A percentile compares a stretch with the other conserved stretches of the same genome.
Conservation (phyloP, 2,888 invertebrate species). For the Pinctada fucata region DNA sequence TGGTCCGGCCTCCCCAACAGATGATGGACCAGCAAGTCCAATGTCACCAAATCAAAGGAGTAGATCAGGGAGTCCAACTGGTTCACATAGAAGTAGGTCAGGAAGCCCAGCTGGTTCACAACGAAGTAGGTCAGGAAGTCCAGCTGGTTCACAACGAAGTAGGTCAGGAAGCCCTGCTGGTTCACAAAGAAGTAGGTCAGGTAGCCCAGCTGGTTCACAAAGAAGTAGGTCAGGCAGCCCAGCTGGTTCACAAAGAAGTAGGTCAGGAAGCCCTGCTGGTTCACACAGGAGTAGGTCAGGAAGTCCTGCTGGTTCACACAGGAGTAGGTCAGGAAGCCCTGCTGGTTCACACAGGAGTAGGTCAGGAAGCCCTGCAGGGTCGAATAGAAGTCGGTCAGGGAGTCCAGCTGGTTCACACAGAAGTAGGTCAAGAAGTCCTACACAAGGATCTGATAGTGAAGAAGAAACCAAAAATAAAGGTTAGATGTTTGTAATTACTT, state of each 20-base stretch:
- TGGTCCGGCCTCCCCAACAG: slow-evolving; percentile 28
- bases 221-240: slow-evolving; percentile 38
- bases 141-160: slow-evolving; percentile 36
- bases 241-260: slow-evolving; percentile 30
- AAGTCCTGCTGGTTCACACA: slow-evolving; percentile 29
- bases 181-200: slow-evolving; percentile 39
- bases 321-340: slow-evolving; percentile 44
- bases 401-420: slow-evolving; percentile 24
- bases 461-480: slow-evolving; percentile 40
- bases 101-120: slow-evolving; percentile 41
- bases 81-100: slow-evolving; percentile 38
- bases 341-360: slow-evolving; percentile 37
- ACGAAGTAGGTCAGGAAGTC: slow-evolving; percentile 41
- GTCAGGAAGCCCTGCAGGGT: slow-evolving; percentile 33
- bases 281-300: slow-evolving; percentile 34
- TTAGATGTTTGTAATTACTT: neutral
- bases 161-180: slow-evolving; percentile 44
- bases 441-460: slow-evolving; percentile 41
- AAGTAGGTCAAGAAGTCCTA: slow-evolving; percentile 38
- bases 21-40: slow-evolving; percentile 15
- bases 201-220: slow-evolving; percentile 39
- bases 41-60: slow-evolving; percentile 32
- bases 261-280: slow-evolving; percentile 33
- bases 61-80: slow-evolving; percentile 49
- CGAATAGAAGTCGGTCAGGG: slow-evolving; percentile 37